Evolutionary conservation across 2,113 vertebrate species (phyloP), one percentile per base, ranked within the genome.

Genomic region (Ellobius talpinus): DNA sequence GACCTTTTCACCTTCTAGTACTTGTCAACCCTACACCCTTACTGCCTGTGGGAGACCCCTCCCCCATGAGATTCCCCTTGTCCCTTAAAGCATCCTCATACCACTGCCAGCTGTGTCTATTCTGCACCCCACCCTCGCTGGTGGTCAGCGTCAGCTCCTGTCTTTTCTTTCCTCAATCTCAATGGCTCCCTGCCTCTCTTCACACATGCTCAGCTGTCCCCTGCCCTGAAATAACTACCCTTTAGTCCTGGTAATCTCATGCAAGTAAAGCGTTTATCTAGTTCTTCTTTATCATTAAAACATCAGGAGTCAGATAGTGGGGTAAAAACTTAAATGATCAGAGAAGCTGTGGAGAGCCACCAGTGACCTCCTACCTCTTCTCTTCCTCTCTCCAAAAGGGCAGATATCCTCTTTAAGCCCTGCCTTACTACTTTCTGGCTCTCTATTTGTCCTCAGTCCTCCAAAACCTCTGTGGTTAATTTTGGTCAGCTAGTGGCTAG

Each of bases 161-260:
- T 33, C 24, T 9, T 0, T 0, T n/a, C 21, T 39, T 76, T 33
- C 0, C 19, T 61, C 65, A 1, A n/a, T 74, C 31, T 90, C 9
- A 13, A 1, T 17, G 42, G 19, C 33, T n/a, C 58, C 39, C 42
- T 17, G 6, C 33, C 52, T 74, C 16, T 29, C n/a, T 63, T 21
- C 24, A 42, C 21, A 14, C 21, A 33, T 45, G 11, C 45, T 58
- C 42, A n/a, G 3, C 70, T 39, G 13, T 88, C 65, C 45, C 7
- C 61, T 24, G 0, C 68, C 73, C 47, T 92, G 50, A 95, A 84
- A 39, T 42, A 65, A 39, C 52, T 16, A 26, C 63, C 63, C 39
- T 73, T 76, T 11, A 26, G 1, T 13, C 33, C 82, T 45, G n/a
- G 24, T 52, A 26, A 68, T 29, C 58, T 50, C 23, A 1, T 33